Evolutionary conservation across 2,888 invertebrate genomes (phyloP).

Genomic region (Harpalus rubripes): DNA sequence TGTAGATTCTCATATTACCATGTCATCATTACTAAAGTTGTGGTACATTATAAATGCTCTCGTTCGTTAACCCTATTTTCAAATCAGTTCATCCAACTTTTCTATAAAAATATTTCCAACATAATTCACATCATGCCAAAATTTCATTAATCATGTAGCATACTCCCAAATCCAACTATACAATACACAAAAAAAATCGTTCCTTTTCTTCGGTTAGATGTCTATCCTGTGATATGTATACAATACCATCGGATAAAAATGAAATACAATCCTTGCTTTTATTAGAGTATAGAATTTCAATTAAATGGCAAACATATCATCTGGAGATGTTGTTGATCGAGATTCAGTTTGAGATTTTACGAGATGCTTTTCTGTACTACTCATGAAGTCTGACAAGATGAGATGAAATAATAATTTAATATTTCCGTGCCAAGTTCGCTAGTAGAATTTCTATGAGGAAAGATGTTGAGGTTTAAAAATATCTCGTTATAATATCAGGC

Average conservation of each 20-base stretch:
- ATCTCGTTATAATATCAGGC: background rate
- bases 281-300: conserved; percentile 64
- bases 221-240: conserved; percentile 56
- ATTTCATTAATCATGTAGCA: conserved; percentile 56
- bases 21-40: background rate
- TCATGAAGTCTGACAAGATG: conserved; percentile 36
- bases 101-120: conserved; percentile 6
- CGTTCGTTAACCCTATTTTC: background rate
- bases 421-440: conserved; percentile 31
- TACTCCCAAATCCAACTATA: conserved; percentile 11
- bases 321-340: conserved; percentile 40
- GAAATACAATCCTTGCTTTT: conserved; percentile 61
- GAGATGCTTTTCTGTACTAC: conserved; percentile 20
- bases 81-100: background rate
- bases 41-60: background rate
- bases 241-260: conserved; percentile 53
- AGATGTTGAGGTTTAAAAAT: background rate
- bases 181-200: conserved; percentile 55
- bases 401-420: conserved; percentile 39
- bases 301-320: conserved; percentile 62
- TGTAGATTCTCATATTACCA: too few species aligned
- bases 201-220: conserved; percentile 40
- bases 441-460: conserved; percentile 1
- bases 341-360: conserved; percentile 12
- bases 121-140: conserved; percentile 52